These are phyloP conservation scores for Capreolus pygargus DNA, from an alignment of 2,113 vertebrate genomes.

Conservation along the genomic window DNA sequence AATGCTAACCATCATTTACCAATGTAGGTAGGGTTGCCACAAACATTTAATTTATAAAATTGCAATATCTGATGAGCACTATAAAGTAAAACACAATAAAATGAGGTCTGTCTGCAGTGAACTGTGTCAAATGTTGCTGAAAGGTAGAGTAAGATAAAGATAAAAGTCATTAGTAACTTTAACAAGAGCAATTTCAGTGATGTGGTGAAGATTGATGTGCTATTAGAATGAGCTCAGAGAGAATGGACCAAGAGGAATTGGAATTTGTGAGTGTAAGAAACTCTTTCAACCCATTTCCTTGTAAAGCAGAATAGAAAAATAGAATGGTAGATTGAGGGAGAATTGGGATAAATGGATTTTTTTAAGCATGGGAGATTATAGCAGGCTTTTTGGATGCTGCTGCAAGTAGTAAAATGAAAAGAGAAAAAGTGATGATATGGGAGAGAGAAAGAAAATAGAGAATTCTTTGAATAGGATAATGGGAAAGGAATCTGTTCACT, in stretches of 20 bases:
- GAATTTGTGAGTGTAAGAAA: neutral
- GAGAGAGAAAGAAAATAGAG: neutral
- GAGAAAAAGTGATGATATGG: neutral
- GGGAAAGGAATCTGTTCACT: neutral
- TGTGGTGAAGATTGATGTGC: neutral
- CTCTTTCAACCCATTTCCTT: neutral
- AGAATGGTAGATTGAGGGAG: neutral
- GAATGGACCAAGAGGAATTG: neutral
- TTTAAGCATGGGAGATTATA: neutral
- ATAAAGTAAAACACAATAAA: neutral
- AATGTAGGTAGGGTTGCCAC: neutral
- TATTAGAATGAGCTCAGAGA: neutral
- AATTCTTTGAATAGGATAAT: neutral
- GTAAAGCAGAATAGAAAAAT: neutral
- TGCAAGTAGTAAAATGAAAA: neutral
- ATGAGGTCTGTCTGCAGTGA: neutral
- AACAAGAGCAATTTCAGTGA: neutral
- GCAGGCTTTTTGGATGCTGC: neutral
- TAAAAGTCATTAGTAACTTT: neutral
- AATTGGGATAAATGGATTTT: neutral
- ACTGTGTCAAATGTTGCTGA: neutral
- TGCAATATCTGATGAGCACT: neutral
- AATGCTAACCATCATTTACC: neutral
- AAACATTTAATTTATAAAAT: neutral
- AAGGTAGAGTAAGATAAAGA: neutral